Base-by-base conservation (phyloP, 2,888 invertebrate genomes). In the Xestobium rufovillosum region DNA sequence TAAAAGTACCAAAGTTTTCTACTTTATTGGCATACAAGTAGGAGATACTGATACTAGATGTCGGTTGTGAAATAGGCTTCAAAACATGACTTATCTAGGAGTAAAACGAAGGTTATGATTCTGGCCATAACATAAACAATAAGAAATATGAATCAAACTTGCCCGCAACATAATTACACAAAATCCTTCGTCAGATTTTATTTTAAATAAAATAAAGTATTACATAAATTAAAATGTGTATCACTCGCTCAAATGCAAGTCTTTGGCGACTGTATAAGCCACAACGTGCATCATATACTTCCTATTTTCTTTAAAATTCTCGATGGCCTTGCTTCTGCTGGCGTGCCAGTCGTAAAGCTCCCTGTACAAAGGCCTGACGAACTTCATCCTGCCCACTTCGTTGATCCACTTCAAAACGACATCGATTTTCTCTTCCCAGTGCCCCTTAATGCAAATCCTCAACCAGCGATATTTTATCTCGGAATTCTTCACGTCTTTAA, bases 381-480 rank as follows among this genome's bases (percentile, higher is more conserved):
- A 95, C 63, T 95, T 95, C 86, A 94, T 87, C 36, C 95, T 75
- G 19, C 94, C 94, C 56, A 87, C 81, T 11, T 76, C 74, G 48
- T 84, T 87, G 4, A 89, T 77, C 69, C 94, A 92, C 12, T 75
- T 61, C 36, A 94, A 68, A 1, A 82, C 81, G 10, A 75, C 71
- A 1, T 71, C 66, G 19, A 94, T 66, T 52, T 77, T 78, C 0
- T 73, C 68, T 14, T 72, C 65, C 71, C 88, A 82, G 36, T 72
- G 73, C 8, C 82, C 80, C 57, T 76, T 79, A n/a, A 92, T 68
- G 45, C 85, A 78, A 39, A 91, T 61, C 38, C 87, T 73, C 30
- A 89, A 62, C 81, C 90, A 87, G 32, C 84, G 78, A 64, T 68
- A 79, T 49, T 71, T 72, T 32, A 94, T 82, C 68, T 95, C 94